Evolutionary conservation across 2,113 vertebrate genomes (phyloP).

Genomic region (Poeciliopsis turrubarensis): DNA sequence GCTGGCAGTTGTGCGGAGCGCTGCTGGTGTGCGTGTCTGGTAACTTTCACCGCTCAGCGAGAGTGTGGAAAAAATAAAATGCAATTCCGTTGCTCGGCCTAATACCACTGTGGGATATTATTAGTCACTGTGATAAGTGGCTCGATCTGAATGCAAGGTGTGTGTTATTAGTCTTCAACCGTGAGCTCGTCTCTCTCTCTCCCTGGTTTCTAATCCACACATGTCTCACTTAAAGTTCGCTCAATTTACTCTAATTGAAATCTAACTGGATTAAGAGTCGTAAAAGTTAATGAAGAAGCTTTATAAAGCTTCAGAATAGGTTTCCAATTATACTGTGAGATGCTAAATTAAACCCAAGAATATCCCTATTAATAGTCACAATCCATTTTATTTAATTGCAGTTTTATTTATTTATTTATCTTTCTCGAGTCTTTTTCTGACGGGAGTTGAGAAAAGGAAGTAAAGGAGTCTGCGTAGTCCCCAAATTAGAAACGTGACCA

Average conservation of each 20-base stretch:
- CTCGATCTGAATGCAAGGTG: conserved; percentile 16
- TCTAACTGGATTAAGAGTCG: conserved; percentile 2
- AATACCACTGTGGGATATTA: conserved; percentile 35
- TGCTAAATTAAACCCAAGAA: neutral
- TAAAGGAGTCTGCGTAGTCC: neutral
- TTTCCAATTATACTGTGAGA: neutral
- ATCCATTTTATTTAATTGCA: neutral
- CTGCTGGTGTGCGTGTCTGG: conserved; percentile 9
- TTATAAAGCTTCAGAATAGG: conserved; percentile 16
- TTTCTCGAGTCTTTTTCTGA: neutral
- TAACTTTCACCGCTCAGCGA: conserved; percentile 34
- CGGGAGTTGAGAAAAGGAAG: neutral
- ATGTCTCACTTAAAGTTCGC: conserved; percentile 13
- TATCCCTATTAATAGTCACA: neutral
- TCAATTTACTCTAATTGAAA: conserved; percentile 18
- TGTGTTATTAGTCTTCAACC: conserved; percentile 22
- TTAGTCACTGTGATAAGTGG: conserved; percentile 27
- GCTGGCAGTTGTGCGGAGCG: conserved; percentile 13
- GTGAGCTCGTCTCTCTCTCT: conserved; percentile 8
- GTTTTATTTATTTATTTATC: neutral
- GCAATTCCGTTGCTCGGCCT: conserved; percentile 21
- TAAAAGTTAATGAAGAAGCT: conserved; percentile 15
- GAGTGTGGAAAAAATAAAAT: conserved; percentile 40
- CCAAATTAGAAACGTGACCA: neutral
- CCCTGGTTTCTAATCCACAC: conserved; percentile 5